These are phyloP conservation scores for Colletes gigas DNA, from an alignment of 1,140 invertebrate species.

Conservation along the genomic window DNA sequence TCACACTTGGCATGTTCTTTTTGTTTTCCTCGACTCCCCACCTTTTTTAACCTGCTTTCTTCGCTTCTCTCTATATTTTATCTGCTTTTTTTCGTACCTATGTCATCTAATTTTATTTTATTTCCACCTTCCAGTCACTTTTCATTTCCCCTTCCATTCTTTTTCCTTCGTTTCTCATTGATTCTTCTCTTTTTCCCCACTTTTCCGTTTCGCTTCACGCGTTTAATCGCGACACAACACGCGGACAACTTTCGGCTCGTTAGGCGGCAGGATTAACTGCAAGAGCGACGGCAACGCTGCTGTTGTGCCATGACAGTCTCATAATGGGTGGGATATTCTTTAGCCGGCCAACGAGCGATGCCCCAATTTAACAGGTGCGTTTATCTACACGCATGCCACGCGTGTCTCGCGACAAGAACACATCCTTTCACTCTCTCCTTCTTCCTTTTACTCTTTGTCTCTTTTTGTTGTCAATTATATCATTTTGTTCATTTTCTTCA, in stretches of 20 bases:
- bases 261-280: conserved; percentile 47
- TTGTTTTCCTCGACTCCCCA: too few relatives aligned
- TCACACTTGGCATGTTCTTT: too few relatives aligned
- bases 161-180: background rate
- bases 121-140: background rate
- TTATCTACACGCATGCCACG: conserved; percentile 42
- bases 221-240: conserved; percentile 34
- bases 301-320: conserved; percentile 25
- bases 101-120: too few relatives aligned
- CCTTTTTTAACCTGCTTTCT: too few relatives aligned
- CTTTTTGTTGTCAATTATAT: background rate
- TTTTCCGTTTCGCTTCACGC: conserved; percentile 1
- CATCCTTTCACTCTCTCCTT: background rate
- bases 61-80: too few relatives aligned
- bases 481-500: too few relatives aligned
- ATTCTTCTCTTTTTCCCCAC: background rate
- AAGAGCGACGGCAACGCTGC: background rate
- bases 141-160: background rate
- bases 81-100: too few relatives aligned
- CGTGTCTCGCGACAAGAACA: conserved; percentile 5
- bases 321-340: conserved; percentile 58
- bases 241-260: conserved; percentile 47
- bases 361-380: conserved; percentile 54
- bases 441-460: background rate
- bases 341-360: conserved; percentile 24